Percentiles rank a stretch among this genome's conserved stretches.
phyloP scores from a whole-genome alignment of 2,113 vertebrate genomes.

The Dipodomys spectabilis region DNA sequence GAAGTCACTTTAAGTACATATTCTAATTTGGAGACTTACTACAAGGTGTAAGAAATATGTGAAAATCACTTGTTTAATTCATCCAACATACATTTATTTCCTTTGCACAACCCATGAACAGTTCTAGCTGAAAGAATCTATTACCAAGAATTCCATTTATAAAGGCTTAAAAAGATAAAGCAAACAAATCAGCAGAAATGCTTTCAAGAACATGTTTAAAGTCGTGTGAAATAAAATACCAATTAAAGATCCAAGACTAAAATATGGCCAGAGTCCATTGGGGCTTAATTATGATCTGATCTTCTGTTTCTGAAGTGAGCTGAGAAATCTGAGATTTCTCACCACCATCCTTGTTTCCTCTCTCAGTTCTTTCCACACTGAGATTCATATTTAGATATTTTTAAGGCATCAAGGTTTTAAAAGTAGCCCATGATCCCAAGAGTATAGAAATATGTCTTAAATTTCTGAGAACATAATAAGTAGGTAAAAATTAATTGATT shows the following conservation, averaged over 20 bases:
- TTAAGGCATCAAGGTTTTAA: background rate
- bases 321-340: background rate
- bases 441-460: background rate
- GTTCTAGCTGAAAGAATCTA: background rate
- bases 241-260: background rate
- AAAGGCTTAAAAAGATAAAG: background rate
- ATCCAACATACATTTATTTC: background rate
- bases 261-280: accelerated
- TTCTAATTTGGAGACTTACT: background rate
- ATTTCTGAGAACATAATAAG: background rate
- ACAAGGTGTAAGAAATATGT: accelerated
- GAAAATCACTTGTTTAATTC: background rate
- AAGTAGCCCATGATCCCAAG: background rate
- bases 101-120: background rate
- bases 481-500: background rate
- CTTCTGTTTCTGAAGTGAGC: background rate
- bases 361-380: background rate
- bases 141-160: background rate
- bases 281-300: background rate
- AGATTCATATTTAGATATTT: background rate
- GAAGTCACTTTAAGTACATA: background rate
- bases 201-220: background rate
- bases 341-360: background rate
- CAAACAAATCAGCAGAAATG: background rate
- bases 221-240: background rate